Evolutionary conservation across 2,888 invertebrate genomes (phyloP).

Genomic region (Machimus rusticus): DNA sequence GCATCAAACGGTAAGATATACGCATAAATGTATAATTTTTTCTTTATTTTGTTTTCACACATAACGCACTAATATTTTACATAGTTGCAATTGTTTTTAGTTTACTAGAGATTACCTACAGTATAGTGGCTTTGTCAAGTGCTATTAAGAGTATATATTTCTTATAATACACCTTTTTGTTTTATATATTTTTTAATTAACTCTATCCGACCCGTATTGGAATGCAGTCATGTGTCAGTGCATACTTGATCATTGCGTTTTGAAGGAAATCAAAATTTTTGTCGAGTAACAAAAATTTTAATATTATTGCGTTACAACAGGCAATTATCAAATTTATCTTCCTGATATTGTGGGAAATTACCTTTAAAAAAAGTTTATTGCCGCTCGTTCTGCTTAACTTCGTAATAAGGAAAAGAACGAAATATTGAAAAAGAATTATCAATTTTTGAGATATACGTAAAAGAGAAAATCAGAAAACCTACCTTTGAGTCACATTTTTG

Average conservation of each 20-base stretch:
- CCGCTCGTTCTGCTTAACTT: neutral
- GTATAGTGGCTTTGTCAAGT: conserved; percentile 11
- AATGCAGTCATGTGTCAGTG: neutral
- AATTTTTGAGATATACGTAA: too few relatives aligned
- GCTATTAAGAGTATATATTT: neutral
- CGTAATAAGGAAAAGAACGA: neutral
- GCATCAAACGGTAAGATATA: conserved; percentile 43
- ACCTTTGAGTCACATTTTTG: too few relatives aligned
- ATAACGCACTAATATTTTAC: conserved; percentile 25
- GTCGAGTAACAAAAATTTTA: neutral
- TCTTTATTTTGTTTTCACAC: conserved; percentile 13
- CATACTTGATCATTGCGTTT: neutral
- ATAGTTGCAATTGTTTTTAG: conserved; percentile 13
- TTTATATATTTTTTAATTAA: conserved; percentile 7
- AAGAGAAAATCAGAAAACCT: too few relatives aligned
- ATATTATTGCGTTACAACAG: neutral
- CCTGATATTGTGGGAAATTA: neutral
- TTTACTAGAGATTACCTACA: neutral
- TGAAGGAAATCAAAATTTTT: conserved; percentile 33
- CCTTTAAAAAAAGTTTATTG: neutral
- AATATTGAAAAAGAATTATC: neutral
- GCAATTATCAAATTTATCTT: neutral
- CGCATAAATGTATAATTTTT: conserved; percentile 16
- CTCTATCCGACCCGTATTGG: conserved; percentile 28
- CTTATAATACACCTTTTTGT: neutral